Base-by-base conservation (phyloP, 1,140 invertebrate species). In the Drosophila nigrodunni region DNA sequence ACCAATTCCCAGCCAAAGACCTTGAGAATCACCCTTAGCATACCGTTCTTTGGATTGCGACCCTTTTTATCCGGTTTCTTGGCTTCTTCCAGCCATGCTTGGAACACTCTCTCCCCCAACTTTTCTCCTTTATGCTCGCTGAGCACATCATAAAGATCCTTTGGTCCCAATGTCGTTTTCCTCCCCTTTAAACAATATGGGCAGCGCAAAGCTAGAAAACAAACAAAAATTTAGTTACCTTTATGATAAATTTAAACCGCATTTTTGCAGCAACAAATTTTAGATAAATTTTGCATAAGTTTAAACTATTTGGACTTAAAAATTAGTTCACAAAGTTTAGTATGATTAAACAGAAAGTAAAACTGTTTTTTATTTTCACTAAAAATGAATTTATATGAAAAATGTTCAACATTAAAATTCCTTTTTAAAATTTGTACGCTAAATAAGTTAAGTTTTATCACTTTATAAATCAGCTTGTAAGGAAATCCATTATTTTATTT, bases 141-240 rank as follows among this genome's bases (percentile, higher is more conserved):
- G 2, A 95, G 87, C 18, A 94, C 92, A 74, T 93, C 90, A 69
- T 94, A 94, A 0, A 95, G 87, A 91, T 95, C 95, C 7, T 82
- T 78, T 25, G 93, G 90, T 78, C 94, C 93, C 13, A 95, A 79
- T 44, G 94, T 93, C 37, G 92, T 92, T 66, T 93, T 93, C 21
- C 92, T 92, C 3, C 94, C 94, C 94, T 72, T 92, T 92, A 47
- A 92, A 91, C 59, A 94, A 93, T 46, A 93, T 93, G 50, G 93
- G 93, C 13, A 93, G 70, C 2, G 93, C 93, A 76, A 92, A 94
- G 58, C 93, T 94, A 39, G n/a, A 75, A 89, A 13, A 15, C 15
- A 15, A 15, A 15, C 0, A 15, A 15, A 15, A 15, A 15, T 15
- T 15, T 15, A 15, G 15, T 15, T 15, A 15, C 15, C 15, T 15